Percentiles rank a stretch among this genome's conserved stretches.
Evolutionary conservation across 1,140 invertebrate species (phyloP).

Genomic region (Magallana gigas): DNA sequence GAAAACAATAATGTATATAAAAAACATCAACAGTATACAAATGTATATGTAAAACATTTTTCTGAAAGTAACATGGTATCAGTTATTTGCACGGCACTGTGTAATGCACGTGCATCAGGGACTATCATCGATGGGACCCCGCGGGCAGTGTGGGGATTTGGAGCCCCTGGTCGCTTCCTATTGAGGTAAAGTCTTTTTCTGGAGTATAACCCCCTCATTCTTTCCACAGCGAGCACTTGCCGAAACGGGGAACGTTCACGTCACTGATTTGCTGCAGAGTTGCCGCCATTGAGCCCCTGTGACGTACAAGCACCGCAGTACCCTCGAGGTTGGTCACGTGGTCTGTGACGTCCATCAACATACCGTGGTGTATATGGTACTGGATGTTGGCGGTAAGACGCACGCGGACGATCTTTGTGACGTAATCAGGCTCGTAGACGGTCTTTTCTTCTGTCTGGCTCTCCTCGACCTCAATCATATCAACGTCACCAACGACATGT

Average conservation of each 20-base stretch:
- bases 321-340: constrained; percentile 67
- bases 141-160: too few relatives aligned
- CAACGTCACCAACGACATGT: constrained; percentile 80
- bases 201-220: constrained; percentile 17
- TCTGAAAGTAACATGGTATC: background rate
- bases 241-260: constrained; percentile 62
- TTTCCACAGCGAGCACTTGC: constrained; percentile 65
- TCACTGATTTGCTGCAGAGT: constrained; percentile 60
- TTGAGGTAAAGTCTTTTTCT: background rate
- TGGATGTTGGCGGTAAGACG: constrained; percentile 84
- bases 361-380: constrained; percentile 83
- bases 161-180: too few relatives aligned
- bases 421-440: constrained; percentile 76
- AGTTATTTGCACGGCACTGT: background rate
- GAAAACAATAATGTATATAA: background rate
- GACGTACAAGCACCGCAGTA: constrained; percentile 63
- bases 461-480: constrained; percentile 59
- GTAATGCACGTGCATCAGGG: too few relatives aligned
- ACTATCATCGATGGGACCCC: too few relatives aligned
- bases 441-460: constrained; percentile 75
- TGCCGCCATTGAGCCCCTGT: constrained; percentile 58
- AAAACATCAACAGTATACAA: background rate
- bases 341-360: constrained; percentile 63
- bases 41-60: background rate
- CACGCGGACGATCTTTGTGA: constrained; percentile 85